Conservation (phyloP, 2,113 vertebrate genomes). For the Promerops cafer region DNA sequence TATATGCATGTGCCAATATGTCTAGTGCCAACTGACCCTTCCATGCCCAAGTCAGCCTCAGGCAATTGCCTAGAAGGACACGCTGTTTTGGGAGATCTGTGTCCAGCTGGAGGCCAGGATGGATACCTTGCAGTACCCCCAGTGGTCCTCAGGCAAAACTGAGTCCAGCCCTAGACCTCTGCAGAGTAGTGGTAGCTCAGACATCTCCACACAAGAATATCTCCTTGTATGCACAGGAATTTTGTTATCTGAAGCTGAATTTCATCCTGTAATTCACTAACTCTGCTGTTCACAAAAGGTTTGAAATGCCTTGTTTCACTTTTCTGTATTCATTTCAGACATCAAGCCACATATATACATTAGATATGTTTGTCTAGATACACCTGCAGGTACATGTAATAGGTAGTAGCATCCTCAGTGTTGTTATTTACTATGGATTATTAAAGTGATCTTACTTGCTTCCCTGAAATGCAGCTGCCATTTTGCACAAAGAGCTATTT, state of each 20-base stretch:
- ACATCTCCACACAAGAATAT: accelerated
- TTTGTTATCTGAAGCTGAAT: not conserved
- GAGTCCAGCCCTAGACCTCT: not conserved
- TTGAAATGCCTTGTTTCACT: not conserved
- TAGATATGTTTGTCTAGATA: not conserved
- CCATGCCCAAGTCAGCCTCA: not conserved
- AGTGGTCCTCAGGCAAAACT: not conserved
- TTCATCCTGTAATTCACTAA: not conserved
- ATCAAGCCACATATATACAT: not conserved
- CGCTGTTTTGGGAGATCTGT: not conserved
- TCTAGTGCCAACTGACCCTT: not conserved
- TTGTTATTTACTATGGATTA: conserved; percentile 32
- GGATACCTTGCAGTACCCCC: not conserved
- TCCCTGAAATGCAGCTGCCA: conserved; percentile 13
- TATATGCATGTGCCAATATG: not conserved
- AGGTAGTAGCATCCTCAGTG: not conserved
- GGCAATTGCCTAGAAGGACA: not conserved
- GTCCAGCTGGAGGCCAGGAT: not conserved
- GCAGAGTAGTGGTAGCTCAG: not conserved
- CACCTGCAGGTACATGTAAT: not conserved
- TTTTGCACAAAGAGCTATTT: conserved; percentile 24
- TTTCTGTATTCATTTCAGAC: not conserved
- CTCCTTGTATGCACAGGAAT: not conserved
- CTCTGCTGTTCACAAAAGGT: not conserved
- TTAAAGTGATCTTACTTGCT: not conserved